Base-by-base conservation (phyloP, 2,797 vertebrate species). In the Chaetophractus vellerosus region DNA sequence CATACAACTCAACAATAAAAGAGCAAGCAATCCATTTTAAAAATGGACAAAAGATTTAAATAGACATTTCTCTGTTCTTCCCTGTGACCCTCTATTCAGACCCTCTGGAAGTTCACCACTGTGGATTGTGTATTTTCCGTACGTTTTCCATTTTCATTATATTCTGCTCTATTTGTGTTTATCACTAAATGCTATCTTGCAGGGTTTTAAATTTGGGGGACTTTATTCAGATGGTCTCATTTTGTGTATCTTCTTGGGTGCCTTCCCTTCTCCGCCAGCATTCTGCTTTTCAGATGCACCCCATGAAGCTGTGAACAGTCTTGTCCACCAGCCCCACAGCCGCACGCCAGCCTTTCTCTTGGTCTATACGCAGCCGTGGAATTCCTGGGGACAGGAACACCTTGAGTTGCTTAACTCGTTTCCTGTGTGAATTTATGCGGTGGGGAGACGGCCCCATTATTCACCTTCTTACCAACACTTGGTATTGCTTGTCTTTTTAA, bases 271-370 rank as follows among this genome's bases (percentile, higher is more conserved):
- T 41, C 19, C 1, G 5, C 18, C 81, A 12, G 7, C 0, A 18
- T 19, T 18, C 24, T 36, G 28, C 1, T 0, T 3, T 14, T 45
- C 69, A n/a, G n/a, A 63, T 11, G 6, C 18, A 9, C 28, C 0
- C 6, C 6, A 4, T 0, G 48, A 10, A 8, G 1, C 19, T 10
- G 0, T 4, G 9, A 7, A 0, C 5, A 0, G 26, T 2, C 7
- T 0, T 9, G 18, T 5, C 63, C 5, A 6, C 5, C 41, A 0
- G 2, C 38, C n/a, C 12, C 12, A 2, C 28, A 3, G 16, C 50
- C 14, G 0, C 6, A 10, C 1, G 0, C 55, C 18, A 9, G 1
- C 8, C 5, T 3, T 23, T 9, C 24, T 45, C 41, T 31, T 9
- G 72, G 72, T 15, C 26, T 50, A 18, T 3, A 7, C 4, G 45